Base-by-base conservation (phyloP, 53 echinoderm and acorn worm genomes). In the Zoroaster sp. region DNA sequence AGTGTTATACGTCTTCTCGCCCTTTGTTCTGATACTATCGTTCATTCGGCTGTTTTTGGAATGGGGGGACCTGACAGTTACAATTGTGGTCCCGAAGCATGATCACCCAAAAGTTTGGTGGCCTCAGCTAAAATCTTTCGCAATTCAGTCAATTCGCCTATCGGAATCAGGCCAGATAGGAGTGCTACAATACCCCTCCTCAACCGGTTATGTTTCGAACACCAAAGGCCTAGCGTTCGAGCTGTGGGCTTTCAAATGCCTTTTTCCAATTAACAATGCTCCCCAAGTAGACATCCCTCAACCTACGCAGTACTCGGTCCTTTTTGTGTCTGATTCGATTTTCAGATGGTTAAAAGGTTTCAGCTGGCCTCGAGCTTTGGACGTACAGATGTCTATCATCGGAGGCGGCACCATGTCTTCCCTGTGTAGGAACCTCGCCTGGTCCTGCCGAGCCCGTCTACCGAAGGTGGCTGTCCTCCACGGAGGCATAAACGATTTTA, bases 171-270 rank as follows among this genome's bases (percentile, higher is more conserved):
- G 42, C 23, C 74, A 47, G 11, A 47, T 17, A 47, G 47, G 74
- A 9, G 43, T 74, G 10, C 30, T 74, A 2, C 42, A 74, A 74
- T 74, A 74, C 45, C 74, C 74, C 0, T 74, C 74, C 1, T 74
- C 74, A n/a, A 21, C 74, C 41, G 74, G 74, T 9, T 74, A 74
- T 74, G 43, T 74, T n/a, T 43, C 74, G 23, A 74, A 74, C 30
- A 23, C 20, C 9, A 40, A 41, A 17, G 74, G 43, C 21, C 45
- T 74, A 43, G 74, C 42, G 13, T 74, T 74, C 36, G 74, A 74
- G 43, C 25, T 74, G 11, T 74, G 74, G 74, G 42, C 42, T 11
- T 40, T 74, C 42, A 38, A 74, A 23, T 74, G 74, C 74, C 41
- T 15, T 42, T 74, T 74, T 21, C 74, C 43, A 47, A 11, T 17